These are phyloP conservation scores for Dolichomitus sp. DNA, from an alignment of 2,888 invertebrate genomes.

Conservation along the genomic window DNA sequence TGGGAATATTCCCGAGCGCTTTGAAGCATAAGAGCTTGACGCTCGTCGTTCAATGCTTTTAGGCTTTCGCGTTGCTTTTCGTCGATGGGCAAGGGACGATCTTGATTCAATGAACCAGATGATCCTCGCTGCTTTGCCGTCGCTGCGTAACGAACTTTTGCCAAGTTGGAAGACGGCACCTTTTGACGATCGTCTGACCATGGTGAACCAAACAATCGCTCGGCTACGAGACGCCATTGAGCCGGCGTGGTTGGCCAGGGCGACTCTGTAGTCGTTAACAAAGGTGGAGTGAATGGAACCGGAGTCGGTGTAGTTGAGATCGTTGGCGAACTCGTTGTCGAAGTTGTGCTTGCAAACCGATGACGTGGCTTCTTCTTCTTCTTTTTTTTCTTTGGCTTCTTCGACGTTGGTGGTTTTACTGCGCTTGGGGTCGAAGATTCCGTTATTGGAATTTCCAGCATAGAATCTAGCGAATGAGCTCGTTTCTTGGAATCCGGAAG, in stretches of 20 bases:
- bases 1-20: conserved; percentile 72
- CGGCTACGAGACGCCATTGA: conserved; percentile 78
- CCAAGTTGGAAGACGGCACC: conserved; percentile 44
- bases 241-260: conserved; percentile 71
- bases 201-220: conserved; percentile 73
- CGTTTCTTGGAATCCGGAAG: conserved; percentile 72
- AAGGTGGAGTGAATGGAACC: conserved; percentile 54
- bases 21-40: conserved; percentile 72
- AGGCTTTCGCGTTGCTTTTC: conserved; percentile 72
- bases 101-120: conserved; percentile 47
- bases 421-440: conserved; percentile 28
- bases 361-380: conserved; percentile 73
- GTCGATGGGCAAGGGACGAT: conserved; percentile 66
- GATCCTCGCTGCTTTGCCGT: conserved; percentile 64
- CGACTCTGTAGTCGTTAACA: conserved; percentile 70
- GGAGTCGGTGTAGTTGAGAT: conserved; percentile 42
- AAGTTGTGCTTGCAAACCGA: conserved; percentile 47
- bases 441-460: conserved; percentile 48
- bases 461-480: conserved; percentile 57
- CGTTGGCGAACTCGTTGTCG: conserved; percentile 57
- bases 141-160: conserved; percentile 69
- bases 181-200: conserved; percentile 70
- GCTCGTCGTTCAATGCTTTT: conserved; percentile 71
- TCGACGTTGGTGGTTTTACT: conserved; percentile 54
- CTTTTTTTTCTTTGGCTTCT: conserved; percentile 76